Base-by-base conservation (phyloP, 2,888 invertebrate genomes). In the Bombyx huttoni region DNA sequence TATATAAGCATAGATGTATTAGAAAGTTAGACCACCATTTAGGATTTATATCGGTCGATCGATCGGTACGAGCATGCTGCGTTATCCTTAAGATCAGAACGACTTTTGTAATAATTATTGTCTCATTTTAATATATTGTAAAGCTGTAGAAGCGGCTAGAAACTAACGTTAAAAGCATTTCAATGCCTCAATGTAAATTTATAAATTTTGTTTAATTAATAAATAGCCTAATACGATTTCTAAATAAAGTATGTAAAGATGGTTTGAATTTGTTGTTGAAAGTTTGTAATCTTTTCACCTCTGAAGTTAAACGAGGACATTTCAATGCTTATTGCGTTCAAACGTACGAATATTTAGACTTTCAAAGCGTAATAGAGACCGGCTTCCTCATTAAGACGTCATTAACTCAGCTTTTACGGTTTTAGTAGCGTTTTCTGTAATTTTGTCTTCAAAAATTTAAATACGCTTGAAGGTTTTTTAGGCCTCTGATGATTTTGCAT, bases 331-430 rank as follows among this genome's bases (percentile, higher is more conserved):
- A 51, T 51, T 33, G 40, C 35, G 51, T 51, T 40, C 40, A 40
- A 40, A 40, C 40, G 40, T 40, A 10, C 40, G 40, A 12, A 40
- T 54, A 51, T 52, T 55, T 49, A 48, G 51, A 59, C 55, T 56
- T 58, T 62, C 56, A 53, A 62, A 53, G 54, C 51, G 52, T 55
- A 56, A 47, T 57, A 49, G 54, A 50, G 51, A 55, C 50, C 56
- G 60, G 55, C 59, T 59, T 54, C 61, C 69, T 72, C 70, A 70
- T 75, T 73, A 72, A 62, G 63, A 64, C 59, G 63, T 70, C 69
- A 74, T 75, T 75, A 72, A 67, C 67, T 67, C 59, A 64, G 68
- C 65, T 63, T n/a, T 61, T 61, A 64, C 62, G 71, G 72, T 67
- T 64, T 64, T 55, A 56, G 55, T 68, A 71, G 67, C 63, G 65